Conservation (phyloP, 1,140 invertebrate species). For the Danaus melanippus region DNA sequence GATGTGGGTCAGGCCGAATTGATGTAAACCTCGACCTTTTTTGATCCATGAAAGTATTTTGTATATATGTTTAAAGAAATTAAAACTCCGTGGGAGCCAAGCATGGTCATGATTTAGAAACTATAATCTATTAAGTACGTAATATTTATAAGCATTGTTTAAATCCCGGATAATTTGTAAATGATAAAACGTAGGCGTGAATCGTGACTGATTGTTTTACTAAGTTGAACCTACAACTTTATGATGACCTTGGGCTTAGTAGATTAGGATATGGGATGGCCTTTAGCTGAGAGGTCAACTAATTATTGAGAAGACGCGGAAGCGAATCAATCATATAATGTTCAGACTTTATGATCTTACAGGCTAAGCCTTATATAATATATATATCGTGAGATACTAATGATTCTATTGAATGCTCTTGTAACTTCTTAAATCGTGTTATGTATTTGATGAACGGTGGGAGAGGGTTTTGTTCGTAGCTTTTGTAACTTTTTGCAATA, state of each 20-base stretch:
- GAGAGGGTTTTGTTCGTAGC: no score
- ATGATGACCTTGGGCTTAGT: conserved; percentile 24
- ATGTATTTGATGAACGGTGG: no score
- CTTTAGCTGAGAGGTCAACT: conserved; percentile 42
- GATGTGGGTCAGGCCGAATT: conserved; percentile 8
- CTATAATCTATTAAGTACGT: no score
- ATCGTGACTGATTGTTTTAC: conserved; percentile 19
- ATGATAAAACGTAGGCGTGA: conserved; percentile 1
- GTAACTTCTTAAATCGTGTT: no score
- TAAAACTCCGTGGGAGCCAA: no score
- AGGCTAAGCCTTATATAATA: no score
- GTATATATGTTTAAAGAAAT: no score
- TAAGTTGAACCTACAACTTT: conserved; percentile 18
- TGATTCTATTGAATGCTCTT: background rate
- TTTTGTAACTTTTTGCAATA: no score
- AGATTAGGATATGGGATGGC: conserved; percentile 38
- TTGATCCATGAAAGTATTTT: no score
- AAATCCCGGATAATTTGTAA: conserved; percentile 3
- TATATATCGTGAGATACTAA: conserved; percentile 12
- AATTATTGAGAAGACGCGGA: conserved; percentile 43
- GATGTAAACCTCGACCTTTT: no score
- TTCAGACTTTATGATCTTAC: background rate
- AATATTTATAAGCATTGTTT: no score
- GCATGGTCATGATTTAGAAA: no score
- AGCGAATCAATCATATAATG: conserved; percentile 29